phyloP scores from a whole-genome alignment of 1,140 invertebrate genomes.

The Oscheius sp. region DNA sequence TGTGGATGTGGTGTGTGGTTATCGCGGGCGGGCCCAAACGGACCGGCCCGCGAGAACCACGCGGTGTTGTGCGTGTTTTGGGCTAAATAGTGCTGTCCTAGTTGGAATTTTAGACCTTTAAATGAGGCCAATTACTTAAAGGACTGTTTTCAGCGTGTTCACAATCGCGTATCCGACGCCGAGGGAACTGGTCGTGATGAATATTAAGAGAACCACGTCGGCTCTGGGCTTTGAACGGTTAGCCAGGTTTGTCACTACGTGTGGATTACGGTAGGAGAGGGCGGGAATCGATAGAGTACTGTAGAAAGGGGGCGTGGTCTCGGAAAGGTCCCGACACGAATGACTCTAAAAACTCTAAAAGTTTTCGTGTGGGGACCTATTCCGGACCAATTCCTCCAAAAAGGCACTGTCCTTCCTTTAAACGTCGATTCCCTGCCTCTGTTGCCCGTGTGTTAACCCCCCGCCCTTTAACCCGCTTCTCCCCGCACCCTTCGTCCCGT shows the following conservation, averaged over 20 bases:
- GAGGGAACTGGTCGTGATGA: constrained; percentile 45
- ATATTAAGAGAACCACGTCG: constrained; percentile 38
- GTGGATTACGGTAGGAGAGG: background rate
- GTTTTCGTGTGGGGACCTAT: background rate
- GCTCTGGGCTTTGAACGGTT: constrained; percentile 38
- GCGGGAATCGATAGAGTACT: background rate
- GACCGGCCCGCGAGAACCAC: no score
- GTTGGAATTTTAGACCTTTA: no score
- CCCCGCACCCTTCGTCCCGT: no score
- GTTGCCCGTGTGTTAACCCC: no score
- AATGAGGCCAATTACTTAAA: no score
- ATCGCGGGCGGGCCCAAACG: no score
- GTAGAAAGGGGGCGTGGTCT: no score
- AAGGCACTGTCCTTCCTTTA: background rate
- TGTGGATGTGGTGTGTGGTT: no score
- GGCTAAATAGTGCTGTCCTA: no score
- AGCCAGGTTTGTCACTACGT: constrained; percentile 34
- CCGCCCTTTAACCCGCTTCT: no score
- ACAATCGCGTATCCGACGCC: constrained; percentile 54
- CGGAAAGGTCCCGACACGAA: no score
- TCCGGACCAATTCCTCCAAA: background rate
- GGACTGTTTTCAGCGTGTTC: constrained; percentile 54
- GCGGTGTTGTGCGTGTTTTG: no score
- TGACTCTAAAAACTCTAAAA: background rate
- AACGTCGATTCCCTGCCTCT: background rate